These are phyloP conservation scores for Gallinago undulata DNA, from an alignment of 2,113 vertebrate species.

Conservation along the genomic window DNA sequence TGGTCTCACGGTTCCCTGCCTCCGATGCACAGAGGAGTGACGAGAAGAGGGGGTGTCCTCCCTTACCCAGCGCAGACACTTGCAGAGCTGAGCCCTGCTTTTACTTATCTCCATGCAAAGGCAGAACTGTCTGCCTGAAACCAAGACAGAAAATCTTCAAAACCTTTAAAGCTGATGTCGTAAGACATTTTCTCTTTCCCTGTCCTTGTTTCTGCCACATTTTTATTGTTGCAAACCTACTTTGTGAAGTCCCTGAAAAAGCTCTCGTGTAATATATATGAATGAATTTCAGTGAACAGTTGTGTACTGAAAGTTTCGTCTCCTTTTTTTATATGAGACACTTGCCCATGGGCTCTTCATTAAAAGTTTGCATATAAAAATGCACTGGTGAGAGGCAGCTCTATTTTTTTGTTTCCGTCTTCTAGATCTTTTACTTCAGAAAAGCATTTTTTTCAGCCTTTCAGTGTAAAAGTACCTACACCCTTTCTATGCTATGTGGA, in stretches of 20 bases:
- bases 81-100: neutral
- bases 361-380: neutral
- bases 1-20: rapidly evolving
- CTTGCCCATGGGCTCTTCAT: neutral
- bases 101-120: neutral
- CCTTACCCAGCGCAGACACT: neutral
- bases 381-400: neutral
- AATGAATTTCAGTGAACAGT: neutral
- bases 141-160: neutral
- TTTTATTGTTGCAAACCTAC: neutral
- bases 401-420: neutral
- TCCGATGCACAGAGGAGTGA: neutral
- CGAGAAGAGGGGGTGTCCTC: neutral
- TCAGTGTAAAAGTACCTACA: neutral
- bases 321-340: neutral
- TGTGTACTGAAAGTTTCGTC: neutral
- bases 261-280: neutral
- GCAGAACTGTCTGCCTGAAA: neutral
- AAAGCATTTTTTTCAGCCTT: neutral
- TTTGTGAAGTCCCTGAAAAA: neutral
- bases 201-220: neutral
- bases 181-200: neutral
- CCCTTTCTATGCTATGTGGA: neutral
- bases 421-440: neutral
- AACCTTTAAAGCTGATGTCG: neutral